Evolutionary conservation across 2,888 invertebrate genomes (phyloP).

Genomic region (Eilema caniola): DNA sequence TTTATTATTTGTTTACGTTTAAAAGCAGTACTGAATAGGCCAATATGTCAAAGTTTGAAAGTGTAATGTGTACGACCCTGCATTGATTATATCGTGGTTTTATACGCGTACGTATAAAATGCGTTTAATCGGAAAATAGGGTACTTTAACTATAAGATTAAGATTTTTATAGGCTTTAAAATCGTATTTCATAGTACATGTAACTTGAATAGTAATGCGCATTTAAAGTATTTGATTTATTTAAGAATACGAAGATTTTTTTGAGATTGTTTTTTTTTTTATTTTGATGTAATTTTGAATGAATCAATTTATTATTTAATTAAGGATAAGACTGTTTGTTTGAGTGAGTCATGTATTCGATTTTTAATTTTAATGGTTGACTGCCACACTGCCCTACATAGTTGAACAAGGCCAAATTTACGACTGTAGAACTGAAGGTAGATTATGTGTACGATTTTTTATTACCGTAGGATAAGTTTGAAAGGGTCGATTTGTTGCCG

Average conservation of each 20-base stretch:
- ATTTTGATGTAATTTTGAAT: conserved; percentile 62
- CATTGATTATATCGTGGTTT: conserved; percentile 77
- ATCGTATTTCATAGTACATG: conserved; percentile 67
- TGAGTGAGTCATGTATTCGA: conserved; percentile 73
- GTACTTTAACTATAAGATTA: conserved; percentile 63
- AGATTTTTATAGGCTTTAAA: conserved; percentile 80
- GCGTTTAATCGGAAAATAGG: conserved; percentile 82
- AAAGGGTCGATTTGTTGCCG: conserved; percentile 14
- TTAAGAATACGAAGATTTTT: conserved; percentile 51
- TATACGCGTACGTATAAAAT: conserved; percentile 72
- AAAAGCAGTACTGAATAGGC: conserved; percentile 10
- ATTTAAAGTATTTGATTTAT: conserved; percentile 73
- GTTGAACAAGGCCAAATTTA: conserved; percentile 52
- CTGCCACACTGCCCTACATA: conserved; percentile 65
- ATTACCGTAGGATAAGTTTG: conserved; percentile 53
- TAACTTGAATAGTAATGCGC: conserved; percentile 69
- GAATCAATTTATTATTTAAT: conserved; percentile 62
- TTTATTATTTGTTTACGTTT: conserved; percentile 33
- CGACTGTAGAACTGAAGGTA: conserved; percentile 48
- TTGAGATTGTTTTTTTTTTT: conserved; percentile 50
- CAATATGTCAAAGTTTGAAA: conserved; percentile 26
- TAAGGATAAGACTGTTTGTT: conserved; percentile 81
- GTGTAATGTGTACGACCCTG: conserved; percentile 58
- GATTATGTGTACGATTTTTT: conserved; percentile 55
- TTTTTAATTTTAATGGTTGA: conserved; percentile 70